These are phyloP conservation scores for Lobophora halterata DNA, from an alignment of 2,888 invertebrate species.

Conservation along the genomic window DNA sequence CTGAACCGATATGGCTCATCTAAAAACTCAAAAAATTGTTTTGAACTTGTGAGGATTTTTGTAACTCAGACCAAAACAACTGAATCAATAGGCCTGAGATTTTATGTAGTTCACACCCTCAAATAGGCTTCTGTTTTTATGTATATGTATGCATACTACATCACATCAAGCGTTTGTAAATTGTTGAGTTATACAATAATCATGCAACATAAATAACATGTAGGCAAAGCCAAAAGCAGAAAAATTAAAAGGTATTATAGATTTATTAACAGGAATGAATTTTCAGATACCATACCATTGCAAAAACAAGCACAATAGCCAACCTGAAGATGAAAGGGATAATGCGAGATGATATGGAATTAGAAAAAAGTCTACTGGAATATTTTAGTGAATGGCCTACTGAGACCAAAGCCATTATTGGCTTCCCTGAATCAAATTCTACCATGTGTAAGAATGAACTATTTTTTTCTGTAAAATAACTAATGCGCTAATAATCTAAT, in stretches of 20 bases:
- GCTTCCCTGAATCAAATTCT: constrained; percentile 50
- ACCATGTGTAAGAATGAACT: constrained; percentile 56
- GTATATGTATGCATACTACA: too few relatives aligned
- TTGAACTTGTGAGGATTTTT: too few relatives aligned
- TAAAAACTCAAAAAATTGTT: too few relatives aligned
- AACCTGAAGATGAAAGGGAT: constrained; percentile 58
- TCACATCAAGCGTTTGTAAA: too few relatives aligned
- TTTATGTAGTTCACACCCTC: too few relatives aligned
- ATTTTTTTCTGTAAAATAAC: not conserved
- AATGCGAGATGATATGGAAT: constrained; percentile 43
- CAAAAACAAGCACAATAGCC: constrained; percentile 55
- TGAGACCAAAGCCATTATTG: constrained; percentile 37
- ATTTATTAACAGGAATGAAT: constrained; percentile 10
- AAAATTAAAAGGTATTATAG: not conserved
- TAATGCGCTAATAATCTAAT: not conserved
- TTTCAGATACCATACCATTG: constrained; percentile 69
- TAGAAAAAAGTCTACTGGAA: constrained; percentile 54
- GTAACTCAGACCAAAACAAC: too few relatives aligned
- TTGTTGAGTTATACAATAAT: too few relatives aligned
- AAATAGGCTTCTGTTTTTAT: too few relatives aligned
- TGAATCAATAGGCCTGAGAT: too few relatives aligned
- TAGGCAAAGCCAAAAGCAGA: too few relatives aligned
- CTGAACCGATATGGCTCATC: too few relatives aligned
- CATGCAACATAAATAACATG: too few relatives aligned
- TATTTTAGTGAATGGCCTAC: constrained; percentile 61